Conservation (phyloP, 1,140 invertebrate species). For the Patella vulgata region DNA sequence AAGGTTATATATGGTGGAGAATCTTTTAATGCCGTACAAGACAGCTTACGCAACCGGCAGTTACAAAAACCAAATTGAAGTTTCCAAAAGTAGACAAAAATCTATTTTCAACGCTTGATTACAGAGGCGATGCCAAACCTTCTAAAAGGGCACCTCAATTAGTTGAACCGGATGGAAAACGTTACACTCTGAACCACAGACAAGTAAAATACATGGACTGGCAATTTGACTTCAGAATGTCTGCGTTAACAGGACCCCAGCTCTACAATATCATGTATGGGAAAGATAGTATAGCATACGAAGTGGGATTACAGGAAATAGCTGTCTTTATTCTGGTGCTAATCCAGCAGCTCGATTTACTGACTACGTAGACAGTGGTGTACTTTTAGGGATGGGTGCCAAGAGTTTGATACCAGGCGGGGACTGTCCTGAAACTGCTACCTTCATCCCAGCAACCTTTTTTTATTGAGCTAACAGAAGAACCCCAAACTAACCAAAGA, state of each 20-base stretch:
- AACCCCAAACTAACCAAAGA: too few relatives aligned
- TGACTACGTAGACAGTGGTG: conserved; percentile 35
- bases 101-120: conserved; percentile 20
- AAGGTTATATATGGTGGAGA: too few relatives aligned
- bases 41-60: too few relatives aligned
- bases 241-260: conserved; percentile 27
- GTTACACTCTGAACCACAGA: conserved; percentile 36
- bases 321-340: conserved; percentile 33
- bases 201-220: conserved; percentile 43
- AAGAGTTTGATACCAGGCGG: conserved; percentile 26
- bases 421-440: conserved; percentile 44
- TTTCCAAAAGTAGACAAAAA: conserved; percentile 20
- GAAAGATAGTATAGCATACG: conserved; percentile 44
- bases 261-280: conserved; percentile 41
- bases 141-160: conserved; percentile 20
- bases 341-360: conserved; percentile 24
- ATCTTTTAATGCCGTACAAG: too few relatives aligned
- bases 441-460: conserved; percentile 28
- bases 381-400: conserved; percentile 30
- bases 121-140: conserved; percentile 28
- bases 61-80: conserved; percentile 13
- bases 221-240: conserved; percentile 39
- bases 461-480: conserved; percentile 3
- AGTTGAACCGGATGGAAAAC: conserved; percentile 42
- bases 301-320: conserved; percentile 41